Evolutionary conservation across 1,140 invertebrate species (phyloP).

Genomic region (Drosophila bocqueti): DNA sequence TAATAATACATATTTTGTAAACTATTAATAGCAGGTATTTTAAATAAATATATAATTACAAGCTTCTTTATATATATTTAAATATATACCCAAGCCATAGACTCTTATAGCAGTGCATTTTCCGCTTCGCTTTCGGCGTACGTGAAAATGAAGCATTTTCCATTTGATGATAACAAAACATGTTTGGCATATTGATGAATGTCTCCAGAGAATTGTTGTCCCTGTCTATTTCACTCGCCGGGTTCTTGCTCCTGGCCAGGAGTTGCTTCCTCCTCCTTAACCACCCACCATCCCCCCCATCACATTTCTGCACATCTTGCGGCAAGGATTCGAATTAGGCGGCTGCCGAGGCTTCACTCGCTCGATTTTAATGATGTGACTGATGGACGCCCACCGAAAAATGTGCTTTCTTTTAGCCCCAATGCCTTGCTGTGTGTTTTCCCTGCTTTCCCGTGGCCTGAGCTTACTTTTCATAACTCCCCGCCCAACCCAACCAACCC

Average conservation of each 20-base stretch:
- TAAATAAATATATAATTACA: too few species aligned
- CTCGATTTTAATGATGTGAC: constrained; percentile 81
- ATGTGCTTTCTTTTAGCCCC: constrained; percentile 12
- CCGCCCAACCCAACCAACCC: neutral
- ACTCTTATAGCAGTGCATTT: neutral
- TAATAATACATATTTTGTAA: too few species aligned
- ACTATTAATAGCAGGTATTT: too few species aligned
- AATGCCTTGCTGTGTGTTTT: constrained; percentile 1
- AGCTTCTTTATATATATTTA: neutral
- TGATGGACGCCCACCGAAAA: constrained; percentile 65
- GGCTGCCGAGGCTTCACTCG: constrained; percentile 28
- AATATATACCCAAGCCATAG: neutral
- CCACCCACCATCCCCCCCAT: neutral
- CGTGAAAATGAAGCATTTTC: constrained; percentile 82
- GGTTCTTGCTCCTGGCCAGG: constrained; percentile 16
- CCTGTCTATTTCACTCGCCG: constrained; percentile 31
- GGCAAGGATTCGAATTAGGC: constrained; percentile 81
- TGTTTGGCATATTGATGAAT: constrained; percentile 83
- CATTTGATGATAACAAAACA: constrained; percentile 82
- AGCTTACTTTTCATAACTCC: constrained; percentile 47
- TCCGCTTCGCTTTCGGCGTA: constrained; percentile 50
- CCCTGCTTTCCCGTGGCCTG: constrained; percentile 21
- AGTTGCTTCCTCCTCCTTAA: neutral
- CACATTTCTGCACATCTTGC: constrained; percentile 56
- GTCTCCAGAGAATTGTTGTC: constrained; percentile 72